Evolutionary conservation across 2,113 vertebrate genomes (phyloP).

Genomic region (Archocentrus centrarchus): DNA sequence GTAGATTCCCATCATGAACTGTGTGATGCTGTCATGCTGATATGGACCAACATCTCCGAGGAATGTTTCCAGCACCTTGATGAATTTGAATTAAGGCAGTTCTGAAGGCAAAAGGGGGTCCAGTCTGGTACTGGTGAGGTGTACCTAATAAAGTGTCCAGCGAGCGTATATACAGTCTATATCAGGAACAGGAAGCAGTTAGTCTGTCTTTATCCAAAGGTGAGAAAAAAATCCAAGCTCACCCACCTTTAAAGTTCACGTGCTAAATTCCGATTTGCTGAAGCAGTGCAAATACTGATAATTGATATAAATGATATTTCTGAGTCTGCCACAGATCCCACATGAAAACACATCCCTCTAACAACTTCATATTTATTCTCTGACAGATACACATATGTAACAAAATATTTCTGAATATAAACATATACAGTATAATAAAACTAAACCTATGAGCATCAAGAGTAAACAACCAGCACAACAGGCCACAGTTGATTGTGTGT

Average conservation of each 20-base stretch:
- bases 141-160: background rate
- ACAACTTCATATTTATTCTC: background rate
- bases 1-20: no score
- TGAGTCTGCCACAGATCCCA: background rate
- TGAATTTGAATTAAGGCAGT: background rate
- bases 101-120: background rate
- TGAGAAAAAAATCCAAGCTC: background rate
- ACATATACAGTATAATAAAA: background rate
- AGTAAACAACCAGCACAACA: background rate
- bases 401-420: background rate
- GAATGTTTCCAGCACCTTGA: background rate
- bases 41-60: background rate
- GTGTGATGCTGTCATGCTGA: rapidly evolving
- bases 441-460: background rate
- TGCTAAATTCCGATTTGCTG: background rate
- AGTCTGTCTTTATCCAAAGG: background rate
- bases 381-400: background rate
- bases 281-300: background rate
- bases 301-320: background rate
- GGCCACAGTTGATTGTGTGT: no score
- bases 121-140: no score
- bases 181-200: background rate
- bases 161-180: background rate
- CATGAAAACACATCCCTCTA: background rate
- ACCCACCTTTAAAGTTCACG: no score